phyloP scores from a whole-genome alignment of 2,888 invertebrate genomes.

The Cryptocephalus moraei region DNA sequence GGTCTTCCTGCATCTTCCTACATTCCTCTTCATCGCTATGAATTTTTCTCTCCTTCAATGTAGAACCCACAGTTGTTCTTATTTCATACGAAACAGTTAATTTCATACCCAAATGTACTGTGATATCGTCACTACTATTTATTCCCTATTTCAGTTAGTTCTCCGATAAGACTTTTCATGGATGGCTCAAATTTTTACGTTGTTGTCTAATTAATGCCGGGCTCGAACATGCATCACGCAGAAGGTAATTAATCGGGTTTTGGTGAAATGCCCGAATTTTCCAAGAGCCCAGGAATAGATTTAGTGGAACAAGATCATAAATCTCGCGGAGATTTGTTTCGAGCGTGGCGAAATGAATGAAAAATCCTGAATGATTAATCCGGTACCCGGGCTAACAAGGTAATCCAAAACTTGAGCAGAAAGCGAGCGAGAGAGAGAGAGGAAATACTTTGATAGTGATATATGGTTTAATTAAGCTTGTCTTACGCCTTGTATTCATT shows the following conservation, averaged over 20 bases:
- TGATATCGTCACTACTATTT: too few species aligned
- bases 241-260: slow-evolving; percentile 10
- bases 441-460: slow-evolving; percentile 30
- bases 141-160: too few species aligned
- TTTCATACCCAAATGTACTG: too few species aligned
- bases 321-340: slow-evolving; percentile 26
- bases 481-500: slow-evolving; percentile 39
- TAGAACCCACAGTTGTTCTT: too few species aligned
- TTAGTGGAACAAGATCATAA: slow-evolving; percentile 24
- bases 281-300: slow-evolving; percentile 18
- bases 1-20: too few species aligned
- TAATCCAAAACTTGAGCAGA: slow-evolving; percentile 29
- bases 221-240: too few species aligned
- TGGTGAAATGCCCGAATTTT: slow-evolving; percentile 11
- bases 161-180: too few species aligned
- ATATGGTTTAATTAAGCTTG: slow-evolving; percentile 39
- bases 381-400: slow-evolving; percentile 33
- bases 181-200: too few species aligned
- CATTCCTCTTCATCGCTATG: too few species aligned
- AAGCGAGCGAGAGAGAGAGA: not conserved
- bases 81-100: too few species aligned
- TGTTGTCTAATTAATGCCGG: too few species aligned
- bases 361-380: slow-evolving; percentile 32
- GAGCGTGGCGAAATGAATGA: slow-evolving; percentile 6
- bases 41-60: too few species aligned